Evolutionary conservation across 2,113 vertebrate species (phyloP), one percentile per base, ranked within the genome.

Genomic region (Xenopus laevis): DNA sequence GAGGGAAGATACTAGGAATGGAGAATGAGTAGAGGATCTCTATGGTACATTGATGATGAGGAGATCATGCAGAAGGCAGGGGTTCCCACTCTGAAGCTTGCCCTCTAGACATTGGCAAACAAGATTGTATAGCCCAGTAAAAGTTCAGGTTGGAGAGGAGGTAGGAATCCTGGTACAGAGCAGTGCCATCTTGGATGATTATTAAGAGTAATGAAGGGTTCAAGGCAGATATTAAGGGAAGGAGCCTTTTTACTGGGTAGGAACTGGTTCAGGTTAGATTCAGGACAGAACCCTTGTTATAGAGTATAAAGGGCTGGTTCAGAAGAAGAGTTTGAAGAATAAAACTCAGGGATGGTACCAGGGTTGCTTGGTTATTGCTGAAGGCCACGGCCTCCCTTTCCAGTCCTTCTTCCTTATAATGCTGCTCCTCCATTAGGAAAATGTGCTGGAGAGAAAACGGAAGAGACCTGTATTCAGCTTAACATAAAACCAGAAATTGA

Each of bases 371-470:
- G 70, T 92, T 92, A 71, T 90, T 90, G 16, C 79, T 89, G 81
- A 86, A 92, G 0, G 77, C 69, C 20, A 92, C 86, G 2, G 83
- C 78, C 16, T 91, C 86, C 85, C 89, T 90, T 7, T 84, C 78
- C 55, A 92, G 79, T 10, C 82, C 84, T 77, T 92, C 91, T 68
- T 88, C 84, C 79, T 82, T 86, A 65, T 90, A 92, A 27, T 88
- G 85, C 40, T 85, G 81, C 76, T 91, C 88, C 65, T 92, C 91
- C 83, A 91, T 79, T 44, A 89, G 82, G 79, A 92, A 92, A 70
- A 92, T 92, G 68, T 92, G 88, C 91, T 92, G 74, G n/a, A 65
- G 79, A 4, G 65, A 79, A 2, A 79, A 66, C 33, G 10, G 4
- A 72, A 52, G 12, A 46, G 20, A 0, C 17, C 16, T 27, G 0